phyloP scores from a whole-genome alignment of 2,797 vertebrate genomes.

The Lutjanus campechanus region DNA sequence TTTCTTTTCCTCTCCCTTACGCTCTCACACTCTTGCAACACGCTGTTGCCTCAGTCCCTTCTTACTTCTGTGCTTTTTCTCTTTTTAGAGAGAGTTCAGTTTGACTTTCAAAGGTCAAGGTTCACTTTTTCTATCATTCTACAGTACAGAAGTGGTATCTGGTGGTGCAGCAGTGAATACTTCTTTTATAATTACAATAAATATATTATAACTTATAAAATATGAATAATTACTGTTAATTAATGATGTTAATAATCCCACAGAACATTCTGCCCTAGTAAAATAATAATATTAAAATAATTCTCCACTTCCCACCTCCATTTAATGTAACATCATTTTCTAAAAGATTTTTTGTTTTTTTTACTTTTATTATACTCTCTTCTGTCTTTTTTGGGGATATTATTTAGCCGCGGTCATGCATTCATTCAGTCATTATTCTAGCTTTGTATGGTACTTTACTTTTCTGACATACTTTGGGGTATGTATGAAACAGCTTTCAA shows the following conservation, averaged over 20 bases:
- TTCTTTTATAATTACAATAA: not conserved
- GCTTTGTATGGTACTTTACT: too few relatives aligned
- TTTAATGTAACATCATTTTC: not conserved
- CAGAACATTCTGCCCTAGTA: too few relatives aligned
- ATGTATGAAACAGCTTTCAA: too few relatives aligned
- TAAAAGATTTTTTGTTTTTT: not conserved
- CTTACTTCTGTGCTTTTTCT: not conserved
- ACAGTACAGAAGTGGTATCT: too few relatives aligned
- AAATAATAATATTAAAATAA: too few relatives aligned
- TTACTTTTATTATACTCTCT: too few relatives aligned
- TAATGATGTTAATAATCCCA: not conserved
- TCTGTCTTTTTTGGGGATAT: too few relatives aligned
- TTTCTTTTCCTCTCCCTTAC: not conserved
- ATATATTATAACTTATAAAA: not conserved
- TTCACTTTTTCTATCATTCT: too few relatives aligned
- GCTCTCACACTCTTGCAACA: not conserved
- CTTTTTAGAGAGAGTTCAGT: not conserved
- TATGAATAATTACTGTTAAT: too few relatives aligned
- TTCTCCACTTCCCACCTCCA: not conserved
- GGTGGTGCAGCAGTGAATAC: not conserved
- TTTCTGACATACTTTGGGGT: too few relatives aligned
- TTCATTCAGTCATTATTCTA: too few relatives aligned
- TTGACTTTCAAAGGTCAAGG: conserved; percentile 1
- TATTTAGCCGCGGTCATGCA: too few relatives aligned
- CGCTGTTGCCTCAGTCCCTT: not conserved